Evolutionary conservation across 2,797 vertebrate species (phyloP), one percentile per base, ranked within the genome.

Genomic region (Tapirus indicus): DNA sequence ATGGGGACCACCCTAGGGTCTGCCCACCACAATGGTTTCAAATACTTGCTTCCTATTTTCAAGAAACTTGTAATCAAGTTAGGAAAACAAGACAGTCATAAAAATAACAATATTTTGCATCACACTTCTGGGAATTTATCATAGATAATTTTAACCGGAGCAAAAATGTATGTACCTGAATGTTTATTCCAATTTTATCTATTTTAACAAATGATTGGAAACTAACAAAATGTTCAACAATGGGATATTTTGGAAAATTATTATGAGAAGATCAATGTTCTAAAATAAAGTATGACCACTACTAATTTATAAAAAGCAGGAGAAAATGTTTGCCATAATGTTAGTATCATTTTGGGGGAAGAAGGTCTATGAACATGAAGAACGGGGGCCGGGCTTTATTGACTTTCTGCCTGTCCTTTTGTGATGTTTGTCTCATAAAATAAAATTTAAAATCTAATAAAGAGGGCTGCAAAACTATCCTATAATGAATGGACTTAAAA

Each of bases 361-460:
- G 56, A 47, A 68, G 25, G 3, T 94, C 2, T 92, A 23, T 56
- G 12, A 25, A 66, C 29, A 1, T 84, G 72, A 44, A 93, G 79
- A 91, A 77, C 20, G n/a, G 52, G 7, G 20, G 13, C 49, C 72
- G 23, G 9, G 35, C 66, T 80, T 94, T 60, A 41, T n/a, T 58
- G 47, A 78, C 38, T 85, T 92, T 56, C 12, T 49, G 2, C 16
- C 11, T 49, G 32, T 62, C 38, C 11, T 58, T 52, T 69, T 85
- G 32, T 68, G 77, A 29, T 68, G 23, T 82, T 89, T 79, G 41
- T 93, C 47, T 88, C 5, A 1, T 92, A 96, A 90, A 92, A 60
- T 86, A 82, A 68, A 85, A 62, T 75, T 69, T 88, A 49, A 90
- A 91, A 54, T 90, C 27, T 90, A 77, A 38, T 90, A 52, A 93